Conservation (phyloP, 2,113 vertebrate species). For the Pholis gunnellus region DNA sequence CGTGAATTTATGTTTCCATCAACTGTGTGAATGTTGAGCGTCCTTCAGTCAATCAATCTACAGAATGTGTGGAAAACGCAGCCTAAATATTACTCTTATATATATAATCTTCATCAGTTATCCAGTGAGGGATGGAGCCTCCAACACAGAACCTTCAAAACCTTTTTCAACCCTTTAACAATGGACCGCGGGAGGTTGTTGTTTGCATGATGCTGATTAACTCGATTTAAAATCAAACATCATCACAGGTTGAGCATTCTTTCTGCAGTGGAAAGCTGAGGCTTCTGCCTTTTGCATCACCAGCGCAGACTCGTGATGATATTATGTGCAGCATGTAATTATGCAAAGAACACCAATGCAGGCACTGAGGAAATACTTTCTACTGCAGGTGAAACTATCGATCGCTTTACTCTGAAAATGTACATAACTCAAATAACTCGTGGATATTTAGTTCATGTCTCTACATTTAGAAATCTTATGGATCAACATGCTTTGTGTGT, state of each 20-base stretch:
- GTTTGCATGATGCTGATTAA: too few relatives aligned
- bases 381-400: not conserved
- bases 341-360: not conserved
- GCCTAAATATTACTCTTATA: too few relatives aligned
- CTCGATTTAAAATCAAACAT: too few relatives aligned
- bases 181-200: too few relatives aligned
- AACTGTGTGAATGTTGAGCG: too few relatives aligned
- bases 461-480: not conserved
- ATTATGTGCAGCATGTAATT: not conserved
- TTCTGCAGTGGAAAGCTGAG: not conserved
- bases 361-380: not conserved
- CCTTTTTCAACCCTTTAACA: too few relatives aligned
- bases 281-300: not conserved
- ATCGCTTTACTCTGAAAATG: not conserved
- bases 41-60: too few relatives aligned
- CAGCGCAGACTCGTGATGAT: not conserved
- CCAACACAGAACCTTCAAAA: not conserved
- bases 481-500: not conserved
- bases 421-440: too few relatives aligned
- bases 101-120: too few relatives aligned
- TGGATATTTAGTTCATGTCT: not conserved
- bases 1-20: too few relatives aligned
- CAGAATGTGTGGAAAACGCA: too few relatives aligned
- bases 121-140: not conserved
- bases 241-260: not conserved